Conservation (phyloP, 1,140 invertebrate species). For the Papilio glaucus region DNA sequence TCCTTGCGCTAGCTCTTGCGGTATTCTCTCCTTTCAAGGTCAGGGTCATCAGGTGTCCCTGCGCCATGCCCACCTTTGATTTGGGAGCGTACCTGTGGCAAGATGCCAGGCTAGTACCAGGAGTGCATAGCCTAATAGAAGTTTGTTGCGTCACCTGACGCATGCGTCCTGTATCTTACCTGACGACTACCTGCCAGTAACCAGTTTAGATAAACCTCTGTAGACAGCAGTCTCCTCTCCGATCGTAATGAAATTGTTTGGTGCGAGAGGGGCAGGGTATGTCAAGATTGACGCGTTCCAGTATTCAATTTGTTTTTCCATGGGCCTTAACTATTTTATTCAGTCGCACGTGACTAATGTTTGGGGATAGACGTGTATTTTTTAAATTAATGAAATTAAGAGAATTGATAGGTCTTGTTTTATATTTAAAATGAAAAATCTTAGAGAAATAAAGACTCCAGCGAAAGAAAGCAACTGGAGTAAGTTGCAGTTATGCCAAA, state of each 20-base stretch:
- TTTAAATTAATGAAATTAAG: background rate
- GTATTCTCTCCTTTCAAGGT: constrained; percentile 52
- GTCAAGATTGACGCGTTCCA: constrained; percentile 47
- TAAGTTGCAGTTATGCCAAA: no score
- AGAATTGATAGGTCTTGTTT: background rate
- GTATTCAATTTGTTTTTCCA: constrained; percentile 41
- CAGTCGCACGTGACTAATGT: constrained; percentile 43
- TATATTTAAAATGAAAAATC: no score
- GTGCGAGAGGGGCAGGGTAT: constrained; percentile 43
- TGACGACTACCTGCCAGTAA: constrained; percentile 66
- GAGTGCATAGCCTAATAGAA: constrained; percentile 61
- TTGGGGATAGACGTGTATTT: constrained; percentile 20
- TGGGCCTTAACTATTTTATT: constrained; percentile 41
- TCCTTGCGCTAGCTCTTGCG: constrained; percentile 13
- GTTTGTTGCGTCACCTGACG: constrained; percentile 61
- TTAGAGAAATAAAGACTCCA: no score
- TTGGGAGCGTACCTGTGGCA: constrained; percentile 82
- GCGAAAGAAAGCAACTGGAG: no score
- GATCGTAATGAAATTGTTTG: constrained; percentile 39
- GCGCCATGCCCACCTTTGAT: constrained; percentile 68
- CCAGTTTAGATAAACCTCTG: constrained; percentile 51
- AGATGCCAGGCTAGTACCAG: constrained; percentile 81
- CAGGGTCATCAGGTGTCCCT: constrained; percentile 58
- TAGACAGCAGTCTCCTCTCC: constrained; percentile 31
- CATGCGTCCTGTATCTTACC: constrained; percentile 66